Evolutionary conservation across 1,140 invertebrate species (phyloP).

Genomic region (Tenebrio molitor): DNA sequence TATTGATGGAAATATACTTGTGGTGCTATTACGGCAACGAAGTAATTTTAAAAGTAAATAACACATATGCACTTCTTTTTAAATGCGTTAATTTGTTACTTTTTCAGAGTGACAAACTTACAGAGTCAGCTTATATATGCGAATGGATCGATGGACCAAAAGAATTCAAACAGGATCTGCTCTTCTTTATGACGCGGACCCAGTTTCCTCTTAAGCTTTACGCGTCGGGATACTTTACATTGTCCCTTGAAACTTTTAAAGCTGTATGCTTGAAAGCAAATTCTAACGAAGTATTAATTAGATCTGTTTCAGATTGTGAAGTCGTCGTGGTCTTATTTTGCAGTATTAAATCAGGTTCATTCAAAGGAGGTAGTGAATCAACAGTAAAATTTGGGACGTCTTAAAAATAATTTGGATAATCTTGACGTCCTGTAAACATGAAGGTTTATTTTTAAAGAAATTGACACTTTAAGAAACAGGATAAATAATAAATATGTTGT

Average conservation of each 20-base stretch:
- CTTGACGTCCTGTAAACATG: no score
- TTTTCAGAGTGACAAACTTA: constrained; percentile 45
- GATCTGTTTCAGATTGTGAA: constrained; percentile 50
- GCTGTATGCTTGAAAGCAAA: constrained; percentile 35
- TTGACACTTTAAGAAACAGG: no score
- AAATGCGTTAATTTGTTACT: no score
- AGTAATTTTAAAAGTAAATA: constrained; percentile 45
- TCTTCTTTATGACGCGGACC: constrained; percentile 49
- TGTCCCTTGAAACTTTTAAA: constrained; percentile 48
- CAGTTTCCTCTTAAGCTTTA: constrained; percentile 42
- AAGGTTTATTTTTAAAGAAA: no score
- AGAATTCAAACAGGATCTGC: constrained; percentile 43
- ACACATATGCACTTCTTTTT: not conserved
- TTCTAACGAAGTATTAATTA: no score
- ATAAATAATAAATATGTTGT: no score
- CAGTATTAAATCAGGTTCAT: constrained; percentile 40
- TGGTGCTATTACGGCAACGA: constrained; percentile 51
- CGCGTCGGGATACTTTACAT: constrained; percentile 46
- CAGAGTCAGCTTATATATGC: constrained; percentile 45
- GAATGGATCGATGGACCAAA: constrained; percentile 37
- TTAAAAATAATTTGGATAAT: no score
- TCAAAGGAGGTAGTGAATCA: not conserved
- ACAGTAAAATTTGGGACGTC: no score
- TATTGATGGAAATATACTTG: constrained; percentile 47
- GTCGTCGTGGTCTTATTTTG: constrained; percentile 51